These are phyloP conservation scores for Xenopus borealis DNA, from an alignment of 2,113 vertebrate species.

Conservation along the genomic window DNA sequence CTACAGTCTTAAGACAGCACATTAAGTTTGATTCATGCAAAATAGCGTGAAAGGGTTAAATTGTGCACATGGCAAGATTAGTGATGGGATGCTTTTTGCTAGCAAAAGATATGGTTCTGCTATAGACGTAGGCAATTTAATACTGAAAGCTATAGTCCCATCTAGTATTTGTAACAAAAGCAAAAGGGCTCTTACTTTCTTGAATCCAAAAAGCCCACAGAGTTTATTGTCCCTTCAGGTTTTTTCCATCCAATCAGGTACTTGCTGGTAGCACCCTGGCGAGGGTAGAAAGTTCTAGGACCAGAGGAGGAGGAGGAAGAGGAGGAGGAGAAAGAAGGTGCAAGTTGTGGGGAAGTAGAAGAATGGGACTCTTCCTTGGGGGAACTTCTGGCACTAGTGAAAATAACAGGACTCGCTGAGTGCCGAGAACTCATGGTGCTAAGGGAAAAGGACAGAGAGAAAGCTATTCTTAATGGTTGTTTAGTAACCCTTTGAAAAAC, in stretches of 20 bases:
- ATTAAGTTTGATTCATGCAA: constrained; percentile 3
- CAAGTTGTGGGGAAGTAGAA: constrained; percentile 73
- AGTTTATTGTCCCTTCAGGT: constrained; percentile 96
- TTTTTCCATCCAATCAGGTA: constrained; percentile 99
- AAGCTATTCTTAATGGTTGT: constrained; percentile 16
- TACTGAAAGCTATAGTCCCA: not conserved
- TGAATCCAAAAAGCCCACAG: constrained; percentile 95
- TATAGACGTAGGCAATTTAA: too few species aligned
- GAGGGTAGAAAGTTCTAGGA: constrained; percentile 95
- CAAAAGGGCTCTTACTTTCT: constrained; percentile 83
- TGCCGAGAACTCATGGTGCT: constrained; percentile 81
- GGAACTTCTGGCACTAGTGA: constrained; percentile 80
- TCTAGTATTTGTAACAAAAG: constrained; percentile 43
- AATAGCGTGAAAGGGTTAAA: constrained; percentile 3
- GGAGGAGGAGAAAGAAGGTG: constrained; percentile 80
- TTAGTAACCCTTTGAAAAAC: not conserved
- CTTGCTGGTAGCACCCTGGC: constrained; percentile 97
- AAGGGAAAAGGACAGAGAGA: constrained; percentile 60
- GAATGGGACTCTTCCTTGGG: constrained; percentile 88
- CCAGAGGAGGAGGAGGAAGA: constrained; percentile 82
- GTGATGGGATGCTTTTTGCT: constrained; percentile 1
- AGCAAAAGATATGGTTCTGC: not conserved
- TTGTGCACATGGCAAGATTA: not conserved
- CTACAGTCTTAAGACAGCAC: not conserved
- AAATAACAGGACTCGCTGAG: constrained; percentile 78